Evolutionary conservation across 2,113 vertebrate genomes (phyloP), one percentile per base, ranked within the genome.

Genomic region (Enhydra lutris): DNA sequence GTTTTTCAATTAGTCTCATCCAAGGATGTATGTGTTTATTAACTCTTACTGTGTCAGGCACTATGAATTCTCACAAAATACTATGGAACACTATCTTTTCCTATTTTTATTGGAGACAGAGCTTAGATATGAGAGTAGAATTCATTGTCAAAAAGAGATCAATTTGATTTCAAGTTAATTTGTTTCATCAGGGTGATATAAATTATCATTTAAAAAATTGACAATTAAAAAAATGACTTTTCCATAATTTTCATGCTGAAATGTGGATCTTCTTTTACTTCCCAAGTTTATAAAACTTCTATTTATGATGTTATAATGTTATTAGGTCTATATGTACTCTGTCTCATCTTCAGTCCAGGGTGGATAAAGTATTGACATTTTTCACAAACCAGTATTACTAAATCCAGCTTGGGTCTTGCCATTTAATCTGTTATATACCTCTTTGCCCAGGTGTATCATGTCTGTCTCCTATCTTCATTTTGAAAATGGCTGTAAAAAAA

Each of bases 151-250:
- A 24, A 34, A 92, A 34, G 7, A 85, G 42, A 12, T 2, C 55
- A 91, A 34, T 12, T 57, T 89, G n/a, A 94, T 78, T 78, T 76
- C 26, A 61, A 76, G 0, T 52, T 26, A 95, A 74, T 89, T 47
- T 61, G 20, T 61, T 90, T 1, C 78, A 26, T n/a, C 36, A 59
- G 24, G 20, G 13, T 95, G 15, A 84, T 39, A 10, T 24, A 61
- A 69, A 21, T 55, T 71, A 13, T 69, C 23, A 3, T n/a, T 91
- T 78, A 55, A 84, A 88, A 47, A 34, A 81, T 3, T 79, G 2
- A 23, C 11, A 88, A 39, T 67, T 80, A 11, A 59, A 45, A 67
- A 65, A 89, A 4, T 36, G 34, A 23, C 24, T 74, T 86, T 61
- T 50, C 7, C n/a, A 26, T 91, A 29, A 6, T 57, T 61, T 87